phyloP scores from a whole-genome alignment of 2,797 vertebrate species.

The Paratrypauchen microcephalus region DNA sequence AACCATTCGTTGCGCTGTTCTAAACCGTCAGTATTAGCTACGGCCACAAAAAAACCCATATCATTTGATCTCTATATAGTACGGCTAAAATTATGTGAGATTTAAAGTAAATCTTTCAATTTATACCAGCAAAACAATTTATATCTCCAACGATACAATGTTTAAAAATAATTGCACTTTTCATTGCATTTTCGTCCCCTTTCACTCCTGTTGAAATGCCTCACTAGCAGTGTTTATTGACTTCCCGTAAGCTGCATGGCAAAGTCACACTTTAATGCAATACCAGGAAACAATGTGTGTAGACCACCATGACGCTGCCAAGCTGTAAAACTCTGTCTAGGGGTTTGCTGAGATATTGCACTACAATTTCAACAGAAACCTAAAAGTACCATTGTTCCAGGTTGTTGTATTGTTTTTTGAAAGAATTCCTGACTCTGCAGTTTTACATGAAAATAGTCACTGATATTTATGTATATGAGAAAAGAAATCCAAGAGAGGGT shows the following conservation, averaged over 20 bases:
- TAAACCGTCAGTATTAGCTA: too few species aligned
- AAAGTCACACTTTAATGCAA: conserved; percentile 50
- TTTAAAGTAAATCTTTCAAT: background rate
- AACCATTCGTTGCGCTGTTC: too few species aligned
- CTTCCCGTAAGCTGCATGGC: conserved; percentile 67
- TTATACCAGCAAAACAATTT: background rate
- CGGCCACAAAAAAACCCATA: too few species aligned
- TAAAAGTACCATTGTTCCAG: background rate
- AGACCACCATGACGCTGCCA: conserved; percentile 23
- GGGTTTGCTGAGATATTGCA: conserved; percentile 2
- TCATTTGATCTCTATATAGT: background rate
- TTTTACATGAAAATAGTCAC: conserved; percentile 4
- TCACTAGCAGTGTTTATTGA: conserved; percentile 51
- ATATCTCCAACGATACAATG: background rate
- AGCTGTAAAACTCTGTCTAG: background rate
- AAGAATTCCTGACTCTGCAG: background rate
- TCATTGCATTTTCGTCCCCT: background rate
- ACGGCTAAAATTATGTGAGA: background rate
- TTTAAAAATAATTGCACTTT: background rate
- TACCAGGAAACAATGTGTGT: conserved; percentile 53
- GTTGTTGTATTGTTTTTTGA: background rate
- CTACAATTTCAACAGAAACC: background rate
- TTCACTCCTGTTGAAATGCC: conserved; percentile 7
- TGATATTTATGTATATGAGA: conserved; percentile 16
- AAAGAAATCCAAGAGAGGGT: background rate